Conservation (phyloP, 2,113 vertebrate genomes). For the Seriola rivoliana region DNA sequence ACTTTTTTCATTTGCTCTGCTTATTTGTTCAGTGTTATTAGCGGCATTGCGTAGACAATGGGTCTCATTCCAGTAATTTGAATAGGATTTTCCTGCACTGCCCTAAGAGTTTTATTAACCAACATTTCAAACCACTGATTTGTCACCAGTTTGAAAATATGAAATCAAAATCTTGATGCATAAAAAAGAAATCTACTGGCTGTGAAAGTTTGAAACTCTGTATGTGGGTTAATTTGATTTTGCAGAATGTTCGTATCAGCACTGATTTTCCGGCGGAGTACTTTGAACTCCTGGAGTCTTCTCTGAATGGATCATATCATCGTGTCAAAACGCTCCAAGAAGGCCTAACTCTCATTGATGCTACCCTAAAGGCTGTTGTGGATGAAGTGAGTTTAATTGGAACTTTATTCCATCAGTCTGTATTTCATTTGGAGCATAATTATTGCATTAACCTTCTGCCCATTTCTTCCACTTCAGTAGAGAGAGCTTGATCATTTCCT, state of each 20-base stretch:
- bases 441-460: conserved; percentile 14
- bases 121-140: conserved; percentile 3
- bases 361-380: conserved; percentile 87
- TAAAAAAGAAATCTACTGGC: neutral
- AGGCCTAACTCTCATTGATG: conserved; percentile 89
- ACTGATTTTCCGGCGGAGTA: conserved; percentile 85
- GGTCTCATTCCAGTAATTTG: neutral
- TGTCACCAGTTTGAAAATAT: neutral
- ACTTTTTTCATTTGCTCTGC: neutral
- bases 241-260: conserved; percentile 91
- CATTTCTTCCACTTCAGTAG: neutral
- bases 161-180: neutral
- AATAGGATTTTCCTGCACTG: neutral
- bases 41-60: neutral
- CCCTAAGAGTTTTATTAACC: neutral
- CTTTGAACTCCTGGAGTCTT: conserved; percentile 90
- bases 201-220: neutral
- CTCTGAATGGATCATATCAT: conserved; percentile 93
- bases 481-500: conserved; percentile 21
- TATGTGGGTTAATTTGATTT: conserved; percentile 32
- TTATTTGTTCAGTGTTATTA: neutral
- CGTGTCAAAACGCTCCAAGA: conserved; percentile 85
- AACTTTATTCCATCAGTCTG: neutral
- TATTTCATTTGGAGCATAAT: neutral
- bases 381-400: conserved; percentile 87